Evolutionary conservation across 2,888 invertebrate genomes (phyloP).

Genomic region (Nephrotoma guestfalica): DNA sequence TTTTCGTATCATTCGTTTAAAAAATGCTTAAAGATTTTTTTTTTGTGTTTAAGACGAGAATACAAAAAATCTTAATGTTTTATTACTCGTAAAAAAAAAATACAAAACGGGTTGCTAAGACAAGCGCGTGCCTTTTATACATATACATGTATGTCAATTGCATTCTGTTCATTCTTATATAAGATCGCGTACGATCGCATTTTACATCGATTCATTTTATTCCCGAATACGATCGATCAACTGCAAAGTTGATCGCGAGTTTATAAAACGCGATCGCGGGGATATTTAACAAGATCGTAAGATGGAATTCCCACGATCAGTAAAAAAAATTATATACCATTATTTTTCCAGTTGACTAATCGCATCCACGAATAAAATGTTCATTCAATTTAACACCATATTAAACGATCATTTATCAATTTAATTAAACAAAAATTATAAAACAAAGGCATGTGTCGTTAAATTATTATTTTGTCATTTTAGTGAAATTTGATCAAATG

Average conservation of each 20-base stretch:
- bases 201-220: neutral
- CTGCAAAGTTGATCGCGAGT: neutral
- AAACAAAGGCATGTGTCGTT: neutral
- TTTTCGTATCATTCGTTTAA: neutral
- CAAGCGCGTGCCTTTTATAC: neutral
- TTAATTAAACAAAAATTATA: neutral
- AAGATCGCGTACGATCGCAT: neutral
- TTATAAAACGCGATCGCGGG: neutral
- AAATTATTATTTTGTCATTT: neutral
- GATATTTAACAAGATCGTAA: neutral
- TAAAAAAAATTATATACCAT: neutral
- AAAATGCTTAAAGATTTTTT: neutral
- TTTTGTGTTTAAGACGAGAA: neutral
- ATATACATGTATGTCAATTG: neutral
- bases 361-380: neutral
- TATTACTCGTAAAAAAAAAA: neutral
- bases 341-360: neutral
- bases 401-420: conserved; percentile 1
- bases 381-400: neutral
- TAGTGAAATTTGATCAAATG: neutral
- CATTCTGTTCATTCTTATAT: neutral
- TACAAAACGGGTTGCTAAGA: neutral
- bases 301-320: neutral
- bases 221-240: neutral
- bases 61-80: neutral